Base-by-base conservation (phyloP, 1,140 invertebrate genomes). In the Contarinia nasturtii region DNA sequence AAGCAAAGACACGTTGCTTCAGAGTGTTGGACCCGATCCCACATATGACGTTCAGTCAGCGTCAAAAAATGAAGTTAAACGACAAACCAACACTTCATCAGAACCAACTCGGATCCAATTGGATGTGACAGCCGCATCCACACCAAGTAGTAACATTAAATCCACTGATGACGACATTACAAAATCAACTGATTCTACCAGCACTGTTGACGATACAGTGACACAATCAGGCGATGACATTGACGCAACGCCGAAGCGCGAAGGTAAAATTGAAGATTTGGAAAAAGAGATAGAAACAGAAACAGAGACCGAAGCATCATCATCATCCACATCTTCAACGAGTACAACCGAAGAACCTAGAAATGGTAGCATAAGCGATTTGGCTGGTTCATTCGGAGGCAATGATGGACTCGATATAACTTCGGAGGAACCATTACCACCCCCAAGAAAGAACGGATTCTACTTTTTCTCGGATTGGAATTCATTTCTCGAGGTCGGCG, bases 381-480 rank as follows among this genome's bases (percentile, higher is more conserved):
- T 87, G 41, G 81, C 79, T 52, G 79, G 76, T 51, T 86, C 82
- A 1, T 86, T 87, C 55, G 82, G 81, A 33, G 79, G 76, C 12
- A 27, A 27, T 10, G 27, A 27, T 10, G 61, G 63, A 11, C 60
- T 62, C 10, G 67, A 68, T 49, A 67, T 71, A 1, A 60, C 60
- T 10, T 55, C 64, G 21, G 70, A 69, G 0, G 73, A 75, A 54
- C 73, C 75, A 10, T 51, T 75, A 22, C 76, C 79, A 12, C 70
- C 74, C 0, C 73, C 70, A 45, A 71, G 69, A 49, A 77, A 74
- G 56, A 84, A 76, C 47, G 84, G 84, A 2, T 75, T 88, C 41
- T 88, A 86, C 56, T 86, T 84, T 62, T 70, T 86, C 45, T 65
- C 86, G 1, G 84, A 88, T 55, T 86, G 82, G 82, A 86, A 88